Conservation (phyloP, 2,888 invertebrate genomes). For the Coecobrya sp. region DNA sequence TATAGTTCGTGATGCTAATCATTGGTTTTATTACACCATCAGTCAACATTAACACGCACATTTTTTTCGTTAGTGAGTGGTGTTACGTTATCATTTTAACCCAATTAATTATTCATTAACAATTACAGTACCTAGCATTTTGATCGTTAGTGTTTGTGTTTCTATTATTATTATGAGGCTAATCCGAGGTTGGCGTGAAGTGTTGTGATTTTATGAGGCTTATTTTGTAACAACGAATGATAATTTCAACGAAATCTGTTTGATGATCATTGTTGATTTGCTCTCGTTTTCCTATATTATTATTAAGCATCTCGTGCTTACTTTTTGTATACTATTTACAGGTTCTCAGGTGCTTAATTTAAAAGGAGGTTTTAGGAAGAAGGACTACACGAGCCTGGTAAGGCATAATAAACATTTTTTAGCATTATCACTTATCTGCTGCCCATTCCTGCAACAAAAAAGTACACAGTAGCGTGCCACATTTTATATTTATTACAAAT, state of each 20-base stretch:
- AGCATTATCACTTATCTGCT: not conserved
- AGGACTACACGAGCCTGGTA: not conserved
- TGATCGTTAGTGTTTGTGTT: not conserved
- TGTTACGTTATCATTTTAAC: conserved; percentile 25
- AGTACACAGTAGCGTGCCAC: not conserved
- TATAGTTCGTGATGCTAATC: not conserved
- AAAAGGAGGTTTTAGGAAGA: not conserved
- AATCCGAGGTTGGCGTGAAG: not conserved
- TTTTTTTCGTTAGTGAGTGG: not conserved
- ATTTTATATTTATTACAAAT: not conserved
- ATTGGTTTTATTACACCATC: not conserved
- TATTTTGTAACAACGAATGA: not conserved
- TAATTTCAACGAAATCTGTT: not conserved
- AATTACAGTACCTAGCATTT: not conserved
- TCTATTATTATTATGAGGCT: not conserved
- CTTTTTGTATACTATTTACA: not conserved
- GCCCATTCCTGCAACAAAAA: not conserved
- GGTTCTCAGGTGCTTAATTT: not conserved
- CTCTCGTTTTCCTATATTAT: conserved; percentile 14
- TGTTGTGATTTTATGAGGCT: not conserved
- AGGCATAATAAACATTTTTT: not conserved
- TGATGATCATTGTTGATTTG: conserved; percentile 19
- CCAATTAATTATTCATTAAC: not conserved
- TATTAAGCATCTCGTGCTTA: too few relatives aligned
- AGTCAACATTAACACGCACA: not conserved